Conservation (phyloP, 2,797 vertebrate species). For the Buceros bicornis region DNA sequence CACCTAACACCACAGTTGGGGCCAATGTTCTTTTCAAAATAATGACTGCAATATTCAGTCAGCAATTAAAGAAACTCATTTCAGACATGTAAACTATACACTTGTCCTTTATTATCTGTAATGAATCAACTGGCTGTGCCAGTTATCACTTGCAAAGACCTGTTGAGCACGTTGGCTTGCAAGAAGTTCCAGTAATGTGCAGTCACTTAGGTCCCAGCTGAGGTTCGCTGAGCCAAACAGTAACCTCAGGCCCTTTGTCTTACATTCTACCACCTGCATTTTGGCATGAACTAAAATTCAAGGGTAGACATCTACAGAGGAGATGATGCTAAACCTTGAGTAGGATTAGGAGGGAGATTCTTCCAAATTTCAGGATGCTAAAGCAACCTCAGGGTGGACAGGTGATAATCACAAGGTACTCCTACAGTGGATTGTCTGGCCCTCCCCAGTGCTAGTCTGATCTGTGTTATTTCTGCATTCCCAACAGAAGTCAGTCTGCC, state of each 20-base stretch:
- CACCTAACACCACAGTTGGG: constrained; percentile 25
- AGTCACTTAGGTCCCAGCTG: background rate
- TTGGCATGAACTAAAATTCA: background rate
- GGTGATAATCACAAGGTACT: background rate
- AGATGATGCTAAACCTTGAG: background rate
- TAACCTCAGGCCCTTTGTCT: background rate
- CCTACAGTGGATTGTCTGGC: background rate
- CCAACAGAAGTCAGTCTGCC: background rate
- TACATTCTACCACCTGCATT: background rate
- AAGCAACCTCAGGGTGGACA: background rate
- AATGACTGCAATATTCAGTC: constrained; percentile 50
- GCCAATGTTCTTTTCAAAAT: constrained; percentile 55
- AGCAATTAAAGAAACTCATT: constrained; percentile 64
- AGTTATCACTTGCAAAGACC: background rate
- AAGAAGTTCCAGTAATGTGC: background rate
- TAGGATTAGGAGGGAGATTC: background rate
- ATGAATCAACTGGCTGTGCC: constrained; percentile 34
- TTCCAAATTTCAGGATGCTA: background rate
- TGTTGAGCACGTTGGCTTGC: background rate
- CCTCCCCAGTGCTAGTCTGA: background rate
- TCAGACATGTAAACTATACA: constrained; percentile 4
- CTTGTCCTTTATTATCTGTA: constrained; percentile 48
- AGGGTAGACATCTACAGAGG: background rate
- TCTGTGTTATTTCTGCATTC: background rate
- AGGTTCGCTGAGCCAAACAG: background rate